Conservation (phyloP, 2,113 vertebrate genomes). For the Datnioides undecimradiatus region DNA sequence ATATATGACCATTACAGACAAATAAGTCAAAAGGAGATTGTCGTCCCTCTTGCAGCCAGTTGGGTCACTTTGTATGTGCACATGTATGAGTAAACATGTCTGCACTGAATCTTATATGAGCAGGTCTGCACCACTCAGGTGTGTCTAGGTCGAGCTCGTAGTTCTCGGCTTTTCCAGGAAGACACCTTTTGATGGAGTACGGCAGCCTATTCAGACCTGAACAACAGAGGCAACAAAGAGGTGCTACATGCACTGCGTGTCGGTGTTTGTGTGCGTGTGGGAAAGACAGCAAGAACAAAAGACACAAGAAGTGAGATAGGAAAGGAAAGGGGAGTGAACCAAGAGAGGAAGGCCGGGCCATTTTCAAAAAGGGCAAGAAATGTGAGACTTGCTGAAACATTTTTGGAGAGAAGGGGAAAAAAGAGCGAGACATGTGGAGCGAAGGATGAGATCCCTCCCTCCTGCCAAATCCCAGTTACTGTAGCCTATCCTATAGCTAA, state of each 20-base stretch:
- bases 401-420: slow-evolving; percentile 27
- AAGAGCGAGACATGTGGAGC: slow-evolving; percentile 34
- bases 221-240: slow-evolving; percentile 40
- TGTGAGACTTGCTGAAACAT: slow-evolving; percentile 49
- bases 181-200: slow-evolving; percentile 14
- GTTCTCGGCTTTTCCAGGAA: slow-evolving; percentile 23
- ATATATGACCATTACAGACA: slow-evolving; percentile 32
- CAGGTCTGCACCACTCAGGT: background rate
- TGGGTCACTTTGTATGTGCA: slow-evolving; percentile 8
- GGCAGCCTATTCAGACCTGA: slow-evolving; percentile 5
- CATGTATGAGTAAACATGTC: slow-evolving; percentile 4
- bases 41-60: background rate
- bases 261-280: background rate
- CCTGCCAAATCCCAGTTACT: slow-evolving; percentile 37
- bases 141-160: slow-evolving; percentile 36
- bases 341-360: slow-evolving; percentile 34
- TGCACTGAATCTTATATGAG: slow-evolving; percentile 9
- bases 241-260: background rate
- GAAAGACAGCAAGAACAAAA: slow-evolving; percentile 49
- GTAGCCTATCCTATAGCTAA: slow-evolving; percentile 58
- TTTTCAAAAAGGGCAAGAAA: slow-evolving; percentile 52
- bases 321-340: slow-evolving; percentile 38
- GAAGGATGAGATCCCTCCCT: slow-evolving; percentile 60
- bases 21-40: slow-evolving; percentile 26
- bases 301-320: slow-evolving; percentile 23